Evolutionary conservation across 2,113 vertebrate species (phyloP), one percentile per base, ranked within the genome.

Genomic region (Symphodus melops): DNA sequence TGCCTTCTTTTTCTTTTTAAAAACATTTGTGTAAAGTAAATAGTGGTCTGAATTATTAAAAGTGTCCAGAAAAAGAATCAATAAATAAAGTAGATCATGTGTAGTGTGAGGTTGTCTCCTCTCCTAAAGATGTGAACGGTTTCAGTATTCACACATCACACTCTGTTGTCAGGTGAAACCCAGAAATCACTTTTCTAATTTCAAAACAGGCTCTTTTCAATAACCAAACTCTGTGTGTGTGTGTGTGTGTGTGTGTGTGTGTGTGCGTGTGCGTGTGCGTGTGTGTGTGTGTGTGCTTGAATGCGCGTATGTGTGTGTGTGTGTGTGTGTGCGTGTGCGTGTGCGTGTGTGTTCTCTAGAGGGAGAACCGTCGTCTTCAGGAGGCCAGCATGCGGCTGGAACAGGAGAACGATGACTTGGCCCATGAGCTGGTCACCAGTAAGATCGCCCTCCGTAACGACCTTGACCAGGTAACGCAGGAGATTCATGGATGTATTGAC

Each of bases 321-420:
- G 28, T 33, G 28, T 33, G 10, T 76, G 21, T 33, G 28, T 33
- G 28, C 6, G 28, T 33, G 28, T 33, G 10, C 74, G 21, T 33
- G 28, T 33, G 28, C 6, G 28, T 33, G 28, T 33, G 10, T 76
- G 21, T n/a, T n/a, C n/a, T 41, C 7, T 92, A 99, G 98, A 96
- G 96, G 89, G 98, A 99, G 76, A 99, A 99, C 90, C 95, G 98
- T n/a, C 94, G 98, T 51, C 92, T 99, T 5, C 98, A 99, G 83
- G 98, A 99, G 86, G 97, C 98, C 92, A 99, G 97, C 82, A 98
- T 99, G 97, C 89, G 98, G 72, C 83, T 99, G 85, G 98, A 99
- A 85, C 98, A 99, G 85, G 98, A 99, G 91, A 99, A 99, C 0
- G 98, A 99, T 1, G 98, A 99, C 91, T 94, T 99, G 53, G 98